These are phyloP conservation scores for Heteromyza rotundicornis DNA, from an alignment of 2,888 invertebrate genomes.

Conservation along the genomic window DNA sequence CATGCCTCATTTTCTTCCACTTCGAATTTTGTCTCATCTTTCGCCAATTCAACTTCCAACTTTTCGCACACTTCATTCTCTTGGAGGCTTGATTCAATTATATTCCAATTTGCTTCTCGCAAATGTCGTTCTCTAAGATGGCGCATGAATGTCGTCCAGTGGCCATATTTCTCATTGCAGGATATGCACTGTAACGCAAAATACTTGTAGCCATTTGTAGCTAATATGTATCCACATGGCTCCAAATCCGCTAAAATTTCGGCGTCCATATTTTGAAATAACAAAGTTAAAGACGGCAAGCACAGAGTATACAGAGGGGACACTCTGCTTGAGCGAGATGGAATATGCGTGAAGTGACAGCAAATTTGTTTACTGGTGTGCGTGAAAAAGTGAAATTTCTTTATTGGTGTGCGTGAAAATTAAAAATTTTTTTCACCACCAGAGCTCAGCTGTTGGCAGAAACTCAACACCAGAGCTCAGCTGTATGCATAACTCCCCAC, in stretches of 20 bases:
- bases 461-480: no score
- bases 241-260: constrained; percentile 12
- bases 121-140: constrained; percentile 12
- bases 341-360: no score
- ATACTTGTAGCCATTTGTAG: constrained; percentile 14
- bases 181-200: constrained; percentile 18
- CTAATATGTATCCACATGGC: constrained; percentile 21
- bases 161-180: constrained; percentile 18
- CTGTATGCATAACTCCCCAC: no score
- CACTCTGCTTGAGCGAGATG: no score
- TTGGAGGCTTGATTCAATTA: constrained; percentile 2
- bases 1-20: no score
- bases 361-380: no score
- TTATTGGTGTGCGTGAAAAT: no score
- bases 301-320: no score
- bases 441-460: no score
- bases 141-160: constrained; percentile 14
- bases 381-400: no score
- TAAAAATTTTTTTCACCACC: no score
- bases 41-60: neutral
- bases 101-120: constrained; percentile 1
- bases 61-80: neutral
- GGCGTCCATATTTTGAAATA: neutral
- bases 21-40: neutral
- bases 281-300: no score